Base-by-base conservation (phyloP, 2,888 invertebrate genomes). In the Sarcophaga carnaria region DNA sequence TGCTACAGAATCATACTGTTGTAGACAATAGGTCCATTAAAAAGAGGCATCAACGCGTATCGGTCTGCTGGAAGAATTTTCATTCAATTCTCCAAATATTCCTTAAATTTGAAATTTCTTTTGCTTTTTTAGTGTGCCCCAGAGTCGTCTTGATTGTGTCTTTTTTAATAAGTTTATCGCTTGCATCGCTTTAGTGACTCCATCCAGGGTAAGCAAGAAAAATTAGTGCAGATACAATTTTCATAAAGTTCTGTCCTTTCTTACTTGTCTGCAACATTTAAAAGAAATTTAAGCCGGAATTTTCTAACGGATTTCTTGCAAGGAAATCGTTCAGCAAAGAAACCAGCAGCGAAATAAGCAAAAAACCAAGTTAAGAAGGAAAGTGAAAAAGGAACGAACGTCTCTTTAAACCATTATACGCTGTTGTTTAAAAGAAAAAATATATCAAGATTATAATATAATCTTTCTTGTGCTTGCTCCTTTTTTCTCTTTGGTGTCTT, bases 171-270 rank as follows among this genome's bases (percentile, higher is more conserved):
- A 14, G 4, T 69, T 67, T 37, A 63, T 70, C 8, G 47, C 49
- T 27, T 66, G 64, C 60, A 71, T 54, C 22, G 25, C 8, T 69
- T 76, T 74, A 80, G 64, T 66, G 69, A 62, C 64, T 82, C 75
- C 70, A 49, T 25, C 75, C 75, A 14, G 83, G 69, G 76, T 80
- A 83, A 87, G 80, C 79, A 86, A 87, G 88, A 88, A 88, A 87
- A 87, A 86, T 87, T 88, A 87, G 83, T 87, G 81, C 87, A 81
- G 83, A 37, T 70, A 81, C 64, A 80, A 80, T 80, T 77, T 80
- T 77, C 70, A n/a, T 78, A 37, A 54, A 14, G 66, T 83, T 72
- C 22, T 80, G 71, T 76, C 22, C 22, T 27, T 67, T 70, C 27
- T 27, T 25, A 59, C 70, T 78, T 80, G 74, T 83, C 76, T 83